These are phyloP conservation scores for Amiota mariae DNA, from an alignment of 2,888 invertebrate genomes.

Conservation along the genomic window DNA sequence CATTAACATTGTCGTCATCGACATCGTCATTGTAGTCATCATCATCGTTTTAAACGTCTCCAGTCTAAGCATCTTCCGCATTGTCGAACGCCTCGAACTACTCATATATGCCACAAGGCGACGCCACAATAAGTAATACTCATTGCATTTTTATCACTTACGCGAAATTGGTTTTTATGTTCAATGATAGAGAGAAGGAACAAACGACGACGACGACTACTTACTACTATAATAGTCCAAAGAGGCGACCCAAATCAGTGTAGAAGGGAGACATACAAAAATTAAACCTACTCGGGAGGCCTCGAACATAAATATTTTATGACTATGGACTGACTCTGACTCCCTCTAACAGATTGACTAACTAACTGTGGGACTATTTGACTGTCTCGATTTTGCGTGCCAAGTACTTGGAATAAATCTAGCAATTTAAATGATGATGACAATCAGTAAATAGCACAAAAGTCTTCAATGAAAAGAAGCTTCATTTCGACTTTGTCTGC, in stretches of 20 bases:
- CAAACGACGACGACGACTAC: too few species aligned
- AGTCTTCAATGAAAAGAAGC: not conserved
- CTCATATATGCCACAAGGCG: conserved; percentile 11
- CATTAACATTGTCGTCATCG: conserved; percentile 36
- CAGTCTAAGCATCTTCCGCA: not conserved
- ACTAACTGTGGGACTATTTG: not conserved
- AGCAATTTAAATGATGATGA: conserved; percentile 60
- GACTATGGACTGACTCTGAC: too few species aligned
- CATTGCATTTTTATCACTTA: conserved; percentile 66
- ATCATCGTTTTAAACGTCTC: conserved; percentile 37
- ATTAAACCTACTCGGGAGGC: conserved; percentile 14
- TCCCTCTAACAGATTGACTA: not conserved
- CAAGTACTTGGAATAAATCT: conserved; percentile 29
- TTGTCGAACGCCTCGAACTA: not conserved
- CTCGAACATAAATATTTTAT: conserved; percentile 7
- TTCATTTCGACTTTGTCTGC: not conserved
- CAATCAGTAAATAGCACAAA: conserved; percentile 59
- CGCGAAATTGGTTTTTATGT: conserved; percentile 66
- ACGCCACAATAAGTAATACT: conserved; percentile 44
- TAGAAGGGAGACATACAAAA: too few species aligned
- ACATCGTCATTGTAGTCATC: conserved; percentile 33
- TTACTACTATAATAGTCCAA: too few species aligned
- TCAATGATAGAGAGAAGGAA: conserved; percentile 36
- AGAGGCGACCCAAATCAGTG: too few species aligned
- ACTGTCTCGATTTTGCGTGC: not conserved